Percentiles rank a stretch among this genome's conserved stretches.
Conservation (phyloP, 2,113 vertebrate species). For the Trichechus manatus region DNA sequence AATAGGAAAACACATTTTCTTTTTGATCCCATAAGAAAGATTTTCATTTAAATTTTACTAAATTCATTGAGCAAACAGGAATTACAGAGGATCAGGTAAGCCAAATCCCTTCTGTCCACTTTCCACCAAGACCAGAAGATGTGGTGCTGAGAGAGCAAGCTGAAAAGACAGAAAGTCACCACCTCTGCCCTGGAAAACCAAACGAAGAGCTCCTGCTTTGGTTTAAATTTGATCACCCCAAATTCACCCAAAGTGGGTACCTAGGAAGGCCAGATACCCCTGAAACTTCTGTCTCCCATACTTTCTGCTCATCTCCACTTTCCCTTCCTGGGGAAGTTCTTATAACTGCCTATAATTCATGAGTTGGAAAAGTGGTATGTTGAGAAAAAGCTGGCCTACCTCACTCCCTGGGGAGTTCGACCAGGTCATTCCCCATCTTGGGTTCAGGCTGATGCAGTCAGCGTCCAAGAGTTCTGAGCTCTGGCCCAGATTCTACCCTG, state of each 20-base stretch:
- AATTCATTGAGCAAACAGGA: not conserved
- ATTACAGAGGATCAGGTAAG: not conserved
- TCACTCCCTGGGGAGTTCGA: not conserved
- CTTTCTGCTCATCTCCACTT: not conserved
- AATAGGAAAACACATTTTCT: conserved; percentile 7
- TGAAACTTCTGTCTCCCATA: not conserved
- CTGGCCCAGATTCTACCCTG: not conserved
- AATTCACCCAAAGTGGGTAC: not conserved
- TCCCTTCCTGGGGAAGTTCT: not conserved
- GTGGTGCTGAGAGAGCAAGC: not conserved
- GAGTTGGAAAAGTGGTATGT: not conserved
- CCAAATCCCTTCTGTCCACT: not conserved
- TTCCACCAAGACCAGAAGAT: not conserved
- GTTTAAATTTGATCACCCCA: not conserved
- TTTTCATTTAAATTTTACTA: not conserved
- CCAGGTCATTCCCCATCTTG: not conserved
- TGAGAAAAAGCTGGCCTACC: not conserved
- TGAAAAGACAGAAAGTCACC: not conserved
- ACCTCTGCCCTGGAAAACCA: not conserved
- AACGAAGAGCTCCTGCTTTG: not conserved
- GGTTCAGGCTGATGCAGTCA: not conserved
- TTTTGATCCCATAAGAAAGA: not conserved
- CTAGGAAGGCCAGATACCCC: not conserved
- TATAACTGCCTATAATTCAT: not conserved
- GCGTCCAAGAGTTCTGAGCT: not conserved